Percentiles rank a stretch among this genome's conserved stretches.
These are phyloP conservation scores for Ophioninae sp. DNA, from an alignment of 2,888 invertebrate species.

Conservation along the genomic window DNA sequence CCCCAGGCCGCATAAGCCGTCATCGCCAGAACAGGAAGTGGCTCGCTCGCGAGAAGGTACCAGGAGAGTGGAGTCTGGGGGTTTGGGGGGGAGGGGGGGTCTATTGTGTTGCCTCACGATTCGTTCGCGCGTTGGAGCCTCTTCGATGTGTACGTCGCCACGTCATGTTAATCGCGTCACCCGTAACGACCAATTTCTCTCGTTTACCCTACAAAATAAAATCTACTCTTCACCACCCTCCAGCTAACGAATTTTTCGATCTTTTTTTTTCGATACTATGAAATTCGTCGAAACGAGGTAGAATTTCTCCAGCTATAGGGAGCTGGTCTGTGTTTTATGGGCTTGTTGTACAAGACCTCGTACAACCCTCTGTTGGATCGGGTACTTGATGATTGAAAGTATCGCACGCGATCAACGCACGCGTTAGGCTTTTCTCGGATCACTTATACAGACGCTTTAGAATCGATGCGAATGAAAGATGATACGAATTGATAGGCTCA, in stretches of 20 bases:
- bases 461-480: no score
- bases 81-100: no score
- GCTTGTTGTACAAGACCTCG: no score
- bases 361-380: no score
- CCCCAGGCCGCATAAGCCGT: conserved; percentile 78
- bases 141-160: conserved; percentile 28
- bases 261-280: background rate
- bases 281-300: no score
- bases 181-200: conserved; percentile 36
- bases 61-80: conserved; percentile 32
- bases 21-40: conserved; percentile 70
- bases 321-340: no score
- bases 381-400: no score
- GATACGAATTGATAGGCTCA: no score
- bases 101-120: conserved; percentile 59
- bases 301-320: no score
- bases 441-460: no score
- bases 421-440: no score
- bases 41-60: conserved; percentile 52
- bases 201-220: background rate
- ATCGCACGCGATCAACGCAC: no score
- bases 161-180: conserved; percentile 45
- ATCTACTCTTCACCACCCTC: background rate
- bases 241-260: background rate
- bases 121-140: conserved; percentile 54